phyloP scores from a whole-genome alignment of 2,888 invertebrate genomes.

The Torymus tubicola region DNA sequence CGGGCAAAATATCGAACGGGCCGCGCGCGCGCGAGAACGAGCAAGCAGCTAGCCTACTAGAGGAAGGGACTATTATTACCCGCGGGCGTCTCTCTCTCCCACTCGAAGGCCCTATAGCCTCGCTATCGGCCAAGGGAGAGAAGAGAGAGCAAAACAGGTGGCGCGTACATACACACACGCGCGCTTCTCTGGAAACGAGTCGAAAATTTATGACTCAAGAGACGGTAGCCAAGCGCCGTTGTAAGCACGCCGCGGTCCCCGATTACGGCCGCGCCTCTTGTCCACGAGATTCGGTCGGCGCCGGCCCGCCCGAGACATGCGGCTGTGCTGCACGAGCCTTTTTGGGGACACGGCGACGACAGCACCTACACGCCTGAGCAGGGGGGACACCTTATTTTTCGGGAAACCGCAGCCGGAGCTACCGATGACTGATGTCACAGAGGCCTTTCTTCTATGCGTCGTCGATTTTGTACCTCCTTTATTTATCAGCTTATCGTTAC shows the following conservation, averaged over 20 bases:
- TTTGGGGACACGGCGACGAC: constrained; percentile 5
- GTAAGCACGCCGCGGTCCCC: background rate
- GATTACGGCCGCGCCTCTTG: constrained; percentile 5
- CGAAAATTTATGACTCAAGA: constrained; percentile 62
- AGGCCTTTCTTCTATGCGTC: too few species aligned
- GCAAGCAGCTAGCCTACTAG: background rate
- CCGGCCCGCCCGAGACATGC: background rate
- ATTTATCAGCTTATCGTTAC: too few species aligned
- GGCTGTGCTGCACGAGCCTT: constrained; percentile 6
- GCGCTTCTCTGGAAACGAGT: constrained; percentile 57
- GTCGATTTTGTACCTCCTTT: too few species aligned
- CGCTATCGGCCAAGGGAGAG: background rate
- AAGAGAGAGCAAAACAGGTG: constrained; percentile 58
- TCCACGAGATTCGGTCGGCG: constrained; percentile 4
- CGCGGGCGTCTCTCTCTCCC: constrained; percentile 55
- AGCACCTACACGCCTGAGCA: background rate
- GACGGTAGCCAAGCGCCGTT: constrained; percentile 48
- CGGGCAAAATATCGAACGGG: constrained; percentile 55
- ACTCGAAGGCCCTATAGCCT: constrained; percentile 20
- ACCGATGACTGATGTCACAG: too few species aligned
- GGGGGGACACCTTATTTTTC: too few species aligned
- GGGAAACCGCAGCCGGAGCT: too few species aligned
- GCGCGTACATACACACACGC: constrained; percentile 14
- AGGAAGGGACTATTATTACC: constrained; percentile 62
- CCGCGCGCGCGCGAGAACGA: constrained; percentile 43